Evolutionary conservation across 2,113 vertebrate species (phyloP).

Genomic region (Nannospalax galili): DNA sequence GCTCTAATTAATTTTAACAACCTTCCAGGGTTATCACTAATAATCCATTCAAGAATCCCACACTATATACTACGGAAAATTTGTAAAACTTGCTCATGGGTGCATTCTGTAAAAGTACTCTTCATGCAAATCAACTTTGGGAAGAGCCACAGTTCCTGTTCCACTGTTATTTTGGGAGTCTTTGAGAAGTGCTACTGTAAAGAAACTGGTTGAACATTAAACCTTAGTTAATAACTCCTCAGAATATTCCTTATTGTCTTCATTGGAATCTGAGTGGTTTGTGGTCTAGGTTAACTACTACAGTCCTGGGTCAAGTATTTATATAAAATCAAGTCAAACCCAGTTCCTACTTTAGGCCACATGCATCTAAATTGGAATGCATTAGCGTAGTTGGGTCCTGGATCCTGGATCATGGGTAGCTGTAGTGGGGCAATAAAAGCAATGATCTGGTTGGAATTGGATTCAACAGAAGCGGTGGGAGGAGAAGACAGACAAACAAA

Average conservation of each 20-base stretch:
- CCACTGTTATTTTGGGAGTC: background rate
- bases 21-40: background rate
- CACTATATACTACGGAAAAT: background rate
- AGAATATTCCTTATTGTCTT: background rate
- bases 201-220: background rate
- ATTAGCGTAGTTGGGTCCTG: background rate
- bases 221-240: background rate
- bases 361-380: background rate
- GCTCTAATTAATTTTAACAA: constrained; percentile 6
- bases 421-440: background rate
- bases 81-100: background rate
- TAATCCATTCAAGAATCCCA: background rate
- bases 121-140: background rate
- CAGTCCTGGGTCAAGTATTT: too few species aligned
- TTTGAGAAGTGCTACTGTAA: background rate
- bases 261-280: background rate
- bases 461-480: background rate
- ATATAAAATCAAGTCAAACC: background rate
- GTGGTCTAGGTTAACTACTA: background rate
- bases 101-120: background rate
- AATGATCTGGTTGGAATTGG: background rate
- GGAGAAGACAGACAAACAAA: background rate
- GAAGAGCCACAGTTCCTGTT: background rate
- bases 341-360: background rate
- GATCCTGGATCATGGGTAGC: background rate